Evolutionary conservation across 1,140 invertebrate genomes (phyloP).

Genomic region (Drosophila bipectinata): DNA sequence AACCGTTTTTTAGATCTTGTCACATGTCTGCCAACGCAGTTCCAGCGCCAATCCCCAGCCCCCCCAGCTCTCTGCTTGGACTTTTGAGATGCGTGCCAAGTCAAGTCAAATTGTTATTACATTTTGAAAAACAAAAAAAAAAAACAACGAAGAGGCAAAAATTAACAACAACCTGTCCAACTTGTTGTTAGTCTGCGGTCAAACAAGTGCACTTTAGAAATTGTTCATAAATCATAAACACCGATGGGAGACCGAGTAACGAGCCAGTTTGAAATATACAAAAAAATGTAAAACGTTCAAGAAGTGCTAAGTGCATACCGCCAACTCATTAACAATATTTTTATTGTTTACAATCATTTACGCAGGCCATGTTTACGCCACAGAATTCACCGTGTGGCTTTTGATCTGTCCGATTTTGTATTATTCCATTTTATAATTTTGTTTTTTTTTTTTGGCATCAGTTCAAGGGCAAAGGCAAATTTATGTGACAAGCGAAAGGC

Average conservation of each 20-base stretch:
- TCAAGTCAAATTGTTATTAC: slow-evolving; percentile 74
- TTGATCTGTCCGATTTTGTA: slow-evolving; percentile 60
- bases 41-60: slow-evolving; percentile 8
- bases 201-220: slow-evolving; percentile 83
- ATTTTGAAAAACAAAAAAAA: slow-evolving; percentile 56
- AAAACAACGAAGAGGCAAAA: slow-evolving; percentile 14
- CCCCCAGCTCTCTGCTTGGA: neutral
- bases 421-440: neutral
- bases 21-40: slow-evolving; percentile 38
- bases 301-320: slow-evolving; percentile 76
- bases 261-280: slow-evolving; percentile 44
- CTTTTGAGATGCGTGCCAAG: slow-evolving; percentile 59
- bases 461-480: slow-evolving; percentile 53
- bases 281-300: slow-evolving; percentile 51
- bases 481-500: slow-evolving; percentile 51
- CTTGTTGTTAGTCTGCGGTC: slow-evolving; percentile 80
- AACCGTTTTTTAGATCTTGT: slow-evolving; percentile 48
- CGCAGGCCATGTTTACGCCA: slow-evolving; percentile 20
- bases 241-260: slow-evolving; percentile 33
- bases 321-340: slow-evolving; percentile 58
- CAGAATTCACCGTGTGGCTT: slow-evolving; percentile 24
- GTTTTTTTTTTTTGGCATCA: slow-evolving; percentile 20
- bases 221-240: slow-evolving; percentile 80
- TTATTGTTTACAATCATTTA: slow-evolving; percentile 60
- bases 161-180: slow-evolving; percentile 61